Percentiles rank a stretch among this genome's conserved stretches.
phyloP scores from a whole-genome alignment of 2,888 invertebrate species.

The Blomia tropicalis region DNA sequence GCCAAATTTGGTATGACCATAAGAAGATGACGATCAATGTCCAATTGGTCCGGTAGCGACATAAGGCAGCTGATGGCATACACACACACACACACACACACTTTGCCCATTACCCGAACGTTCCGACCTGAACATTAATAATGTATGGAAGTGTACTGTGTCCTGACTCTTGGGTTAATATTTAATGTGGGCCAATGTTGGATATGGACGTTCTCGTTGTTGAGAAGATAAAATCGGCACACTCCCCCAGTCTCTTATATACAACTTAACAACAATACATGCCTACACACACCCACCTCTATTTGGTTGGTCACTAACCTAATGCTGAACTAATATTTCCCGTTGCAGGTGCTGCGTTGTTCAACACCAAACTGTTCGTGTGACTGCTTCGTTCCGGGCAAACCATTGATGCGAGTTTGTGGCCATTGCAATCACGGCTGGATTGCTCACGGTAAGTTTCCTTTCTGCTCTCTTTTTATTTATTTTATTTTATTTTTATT shows the following conservation, averaged over 20 bases:
- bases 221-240: too few species aligned
- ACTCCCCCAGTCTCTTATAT: too few species aligned
- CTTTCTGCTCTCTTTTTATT: background rate
- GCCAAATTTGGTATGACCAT: too few species aligned
- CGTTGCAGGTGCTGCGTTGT: constrained; percentile 47
- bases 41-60: too few species aligned
- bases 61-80: too few species aligned
- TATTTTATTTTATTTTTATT: background rate
- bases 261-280: too few species aligned
- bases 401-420: constrained; percentile 48
- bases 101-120: background rate
- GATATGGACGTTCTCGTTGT: too few species aligned
- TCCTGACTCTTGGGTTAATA: background rate
- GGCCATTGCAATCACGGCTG: constrained; percentile 55
- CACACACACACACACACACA: background rate
- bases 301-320: background rate
- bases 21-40: too few species aligned
- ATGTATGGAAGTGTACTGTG: background rate
- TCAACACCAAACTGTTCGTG: constrained; percentile 50
- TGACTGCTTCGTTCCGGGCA: constrained; percentile 53
- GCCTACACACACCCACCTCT: too few species aligned
- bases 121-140: background rate
- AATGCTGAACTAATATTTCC: background rate
- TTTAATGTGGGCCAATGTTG: background rate
- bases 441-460: constrained; percentile 54